These are phyloP conservation scores for Ceyx margarethae DNA, from an alignment of 2,113 vertebrate species.

Conservation along the genomic window DNA sequence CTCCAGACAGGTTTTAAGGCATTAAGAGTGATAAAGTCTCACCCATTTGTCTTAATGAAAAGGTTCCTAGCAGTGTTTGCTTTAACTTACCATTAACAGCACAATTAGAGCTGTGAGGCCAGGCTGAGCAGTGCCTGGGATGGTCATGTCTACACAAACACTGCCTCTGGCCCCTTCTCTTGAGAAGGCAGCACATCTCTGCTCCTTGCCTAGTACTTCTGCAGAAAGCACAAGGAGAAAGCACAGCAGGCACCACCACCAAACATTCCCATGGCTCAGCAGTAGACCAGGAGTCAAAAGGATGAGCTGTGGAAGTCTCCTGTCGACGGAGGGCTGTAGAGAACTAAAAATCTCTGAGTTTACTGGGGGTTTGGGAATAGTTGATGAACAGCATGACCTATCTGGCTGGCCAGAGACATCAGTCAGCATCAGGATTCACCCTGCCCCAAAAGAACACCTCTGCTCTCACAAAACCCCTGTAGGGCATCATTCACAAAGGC, in stretches of 20 bases:
- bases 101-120: background rate
- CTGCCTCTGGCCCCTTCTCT: background rate
- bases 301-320: background rate
- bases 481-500: background rate
- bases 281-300: background rate
- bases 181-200: background rate
- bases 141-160: background rate
- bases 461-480: background rate
- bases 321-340: background rate
- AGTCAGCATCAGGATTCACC: background rate
- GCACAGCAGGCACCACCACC: background rate
- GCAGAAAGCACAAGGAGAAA: background rate
- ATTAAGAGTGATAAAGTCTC: background rate
- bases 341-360: fast-evolving
- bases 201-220: background rate
- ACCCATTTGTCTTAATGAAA: background rate
- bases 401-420: background rate
- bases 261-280: background rate
- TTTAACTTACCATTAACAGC: background rate
- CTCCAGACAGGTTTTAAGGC: background rate
- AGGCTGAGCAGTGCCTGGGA: background rate
- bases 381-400: background rate
- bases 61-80: background rate
- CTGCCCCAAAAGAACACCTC: background rate
- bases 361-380: background rate